Evolutionary conservation across 2,797 vertebrate genomes (phyloP), one percentile per base, ranked within the genome.

Genomic region (Lagorchestes hirsutus): DNA sequence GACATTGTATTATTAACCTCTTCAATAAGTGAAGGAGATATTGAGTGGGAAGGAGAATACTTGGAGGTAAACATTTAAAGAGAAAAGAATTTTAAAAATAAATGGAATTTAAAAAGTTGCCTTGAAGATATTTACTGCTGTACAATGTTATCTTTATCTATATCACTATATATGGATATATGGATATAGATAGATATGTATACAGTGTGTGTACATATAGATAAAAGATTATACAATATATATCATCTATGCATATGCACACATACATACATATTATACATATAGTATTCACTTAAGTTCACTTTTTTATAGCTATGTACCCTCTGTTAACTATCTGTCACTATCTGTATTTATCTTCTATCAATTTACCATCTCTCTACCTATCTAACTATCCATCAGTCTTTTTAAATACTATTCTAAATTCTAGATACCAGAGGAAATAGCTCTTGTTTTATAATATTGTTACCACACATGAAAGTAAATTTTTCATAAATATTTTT

Each of bases 391-490:
- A 2, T 40, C 34, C 16, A n/a, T 74, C 27, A 34, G 0, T n/a
- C 10, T n/a, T 14, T 40, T n/a, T 34, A 16, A 16, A 40, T 40
- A 57, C 34, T 93, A 54, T 96, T 95, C 31, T 56, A 95, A 93
- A 93, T 52, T 56, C 87, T 95, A 90, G 93, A 94, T 27, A 93
- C 62, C 46, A 94, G 59, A 52, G 18, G 55, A 40, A 96, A 93
- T 40, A 96, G 2, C 0, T 82, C 55, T 67, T 62, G 57, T 8
- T 94, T 52, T 46, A 62, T 93, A 94, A 3, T 93, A 56, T 31
- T 92, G 0, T 96, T 97, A 97, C 96, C 92, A 94, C 90, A 96
- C 92, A 95, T 50, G 55, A 92, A 97, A 95, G 58, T 92, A 82
- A 52, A 54, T 40, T 2, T 74, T 74, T 40, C 2, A 40, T n/a